These are phyloP conservation scores for Dicaeum eximium DNA, from an alignment of 2,113 vertebrate species.

Conservation along the genomic window DNA sequence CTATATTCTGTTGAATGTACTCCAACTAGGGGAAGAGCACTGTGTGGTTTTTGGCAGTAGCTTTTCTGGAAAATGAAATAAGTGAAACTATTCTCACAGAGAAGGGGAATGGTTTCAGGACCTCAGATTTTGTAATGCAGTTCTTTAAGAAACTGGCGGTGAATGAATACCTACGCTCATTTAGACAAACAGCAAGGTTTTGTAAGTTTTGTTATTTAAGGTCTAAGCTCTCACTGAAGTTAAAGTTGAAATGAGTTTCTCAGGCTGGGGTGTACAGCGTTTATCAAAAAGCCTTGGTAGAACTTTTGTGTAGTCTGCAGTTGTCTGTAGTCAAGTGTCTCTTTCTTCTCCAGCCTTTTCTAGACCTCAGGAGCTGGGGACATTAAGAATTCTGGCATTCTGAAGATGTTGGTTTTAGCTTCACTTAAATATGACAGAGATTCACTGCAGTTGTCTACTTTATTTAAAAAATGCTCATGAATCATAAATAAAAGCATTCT, in stretches of 20 bases:
- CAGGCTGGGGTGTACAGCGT: rapidly evolving
- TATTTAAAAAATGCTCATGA: not conserved
- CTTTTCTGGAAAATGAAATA: slow-evolving; percentile 32
- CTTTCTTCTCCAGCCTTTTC: not conserved
- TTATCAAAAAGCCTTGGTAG: not conserved
- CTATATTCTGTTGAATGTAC: slow-evolving; percentile 2
- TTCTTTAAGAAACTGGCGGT: not conserved
- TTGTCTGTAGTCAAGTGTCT: not conserved
- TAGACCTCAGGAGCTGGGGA: not conserved
- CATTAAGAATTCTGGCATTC: not conserved
- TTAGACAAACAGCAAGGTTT: not conserved
- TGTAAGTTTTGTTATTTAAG: not conserved
- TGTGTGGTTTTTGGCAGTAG: not conserved
- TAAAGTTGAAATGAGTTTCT: not conserved
- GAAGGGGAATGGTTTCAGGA: not conserved
- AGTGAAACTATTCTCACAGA: not conserved
- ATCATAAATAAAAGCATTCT: not conserved
- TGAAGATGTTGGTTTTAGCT: not conserved
- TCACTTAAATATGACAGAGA: not conserved
- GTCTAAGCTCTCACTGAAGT: not conserved
- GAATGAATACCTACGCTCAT: not conserved
- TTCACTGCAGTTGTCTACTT: not conserved
- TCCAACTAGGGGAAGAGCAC: not conserved
- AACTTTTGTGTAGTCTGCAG: not conserved
- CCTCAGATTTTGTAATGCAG: not conserved